A percentile compares a stretch with the other conserved stretches of the same genome.
Conservation (phyloP, 2,113 vertebrate genomes). For the Procavia capensis region DNA sequence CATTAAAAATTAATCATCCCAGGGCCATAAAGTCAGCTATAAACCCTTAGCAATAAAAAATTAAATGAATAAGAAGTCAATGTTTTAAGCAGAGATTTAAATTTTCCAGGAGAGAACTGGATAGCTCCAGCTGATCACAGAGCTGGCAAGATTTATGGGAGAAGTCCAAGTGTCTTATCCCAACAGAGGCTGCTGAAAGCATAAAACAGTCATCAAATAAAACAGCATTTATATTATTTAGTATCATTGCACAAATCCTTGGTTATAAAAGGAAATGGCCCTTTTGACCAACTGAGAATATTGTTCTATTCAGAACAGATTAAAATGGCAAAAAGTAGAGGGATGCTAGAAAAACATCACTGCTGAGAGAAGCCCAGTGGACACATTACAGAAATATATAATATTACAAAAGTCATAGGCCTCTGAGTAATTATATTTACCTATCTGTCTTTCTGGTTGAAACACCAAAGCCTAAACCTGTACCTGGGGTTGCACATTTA, state of each 20-base stretch:
- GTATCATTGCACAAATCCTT: constrained; percentile 58
- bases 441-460: constrained; percentile 22
- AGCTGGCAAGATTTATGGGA: constrained; percentile 71
- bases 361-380: constrained; percentile 46
- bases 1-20: constrained; percentile 81
- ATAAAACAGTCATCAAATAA: constrained; percentile 66
- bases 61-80: constrained; percentile 80
- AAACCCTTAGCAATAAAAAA: constrained; percentile 80
- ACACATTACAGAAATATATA: constrained; percentile 69
- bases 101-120: constrained; percentile 75
- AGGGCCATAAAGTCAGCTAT: constrained; percentile 75
- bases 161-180: constrained; percentile 37
- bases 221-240: constrained; percentile 65
- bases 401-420: constrained; percentile 19
- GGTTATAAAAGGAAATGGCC: constrained; percentile 54
- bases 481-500: not conserved
- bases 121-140: constrained; percentile 46
- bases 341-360: constrained; percentile 26
- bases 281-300: constrained; percentile 65
- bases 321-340: constrained; percentile 53
- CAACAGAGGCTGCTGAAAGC: constrained; percentile 48
- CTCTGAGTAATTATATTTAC: constrained; percentile 55
- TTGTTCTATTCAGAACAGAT: constrained; percentile 66
- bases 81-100: constrained; percentile 81
- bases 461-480: not conserved